These are phyloP conservation scores for human DNA, from an alignment of 2,113 vertebrate species.

Conservation along the genomic window DNA sequence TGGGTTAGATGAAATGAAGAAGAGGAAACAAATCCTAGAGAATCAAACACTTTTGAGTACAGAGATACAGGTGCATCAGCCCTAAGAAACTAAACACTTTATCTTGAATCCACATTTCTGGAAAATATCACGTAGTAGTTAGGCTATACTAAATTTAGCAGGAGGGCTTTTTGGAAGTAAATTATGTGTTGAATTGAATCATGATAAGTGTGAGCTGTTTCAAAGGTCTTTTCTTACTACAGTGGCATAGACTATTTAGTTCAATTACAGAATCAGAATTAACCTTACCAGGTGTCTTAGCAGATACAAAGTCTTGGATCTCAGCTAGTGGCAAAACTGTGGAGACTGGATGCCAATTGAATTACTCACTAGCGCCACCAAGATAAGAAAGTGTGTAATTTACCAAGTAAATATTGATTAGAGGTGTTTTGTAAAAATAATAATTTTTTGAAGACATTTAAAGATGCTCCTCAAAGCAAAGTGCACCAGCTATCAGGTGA, in stretches of 20 bases:
- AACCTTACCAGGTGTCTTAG: not conserved
- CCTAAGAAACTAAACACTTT: not conserved
- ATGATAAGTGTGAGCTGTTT: not conserved
- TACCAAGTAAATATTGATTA: not conserved
- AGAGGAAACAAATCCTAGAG: not conserved
- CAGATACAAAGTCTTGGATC: not conserved
- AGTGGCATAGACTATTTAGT: not conserved
- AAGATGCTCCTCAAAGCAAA: not conserved
- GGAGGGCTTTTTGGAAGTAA: not conserved
- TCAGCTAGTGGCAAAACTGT: not conserved
- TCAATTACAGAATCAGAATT: slow-evolving; percentile 11
- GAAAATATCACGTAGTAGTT: not conserved
- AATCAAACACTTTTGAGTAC: not conserved
- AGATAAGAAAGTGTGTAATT: not conserved
- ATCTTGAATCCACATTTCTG: not conserved
- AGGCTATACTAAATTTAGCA: not conserved
- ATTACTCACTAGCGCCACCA: not conserved
- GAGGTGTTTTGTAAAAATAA: not conserved
- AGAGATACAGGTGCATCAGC: not conserved
- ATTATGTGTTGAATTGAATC: not conserved
- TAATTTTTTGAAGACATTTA: not conserved
- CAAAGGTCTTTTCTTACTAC: not conserved
- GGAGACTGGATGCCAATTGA: not conserved
- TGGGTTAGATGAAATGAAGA: not conserved
- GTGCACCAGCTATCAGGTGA: not conserved